phyloP scores from a whole-genome alignment of 2,888 invertebrate genomes.

The Acronicta alni region DNA sequence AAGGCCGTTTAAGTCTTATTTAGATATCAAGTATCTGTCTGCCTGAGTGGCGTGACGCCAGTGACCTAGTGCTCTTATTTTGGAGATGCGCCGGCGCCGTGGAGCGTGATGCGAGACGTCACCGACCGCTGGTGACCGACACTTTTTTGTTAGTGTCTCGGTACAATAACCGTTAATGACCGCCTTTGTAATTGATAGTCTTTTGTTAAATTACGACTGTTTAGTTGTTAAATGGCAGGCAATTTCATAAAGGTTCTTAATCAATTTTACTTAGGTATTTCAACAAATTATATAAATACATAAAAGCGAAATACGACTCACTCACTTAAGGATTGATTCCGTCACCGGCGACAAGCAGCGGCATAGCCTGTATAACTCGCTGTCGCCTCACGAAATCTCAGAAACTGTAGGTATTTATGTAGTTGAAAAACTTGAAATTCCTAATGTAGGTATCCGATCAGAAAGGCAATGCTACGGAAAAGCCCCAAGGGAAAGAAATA shows the following conservation, averaged over 20 bases:
- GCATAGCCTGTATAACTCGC: too few relatives aligned
- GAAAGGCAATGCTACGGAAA: too few relatives aligned
- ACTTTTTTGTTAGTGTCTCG: conserved; percentile 6
- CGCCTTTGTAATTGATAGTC: conserved; percentile 19
- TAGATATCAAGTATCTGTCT: conserved; percentile 11
- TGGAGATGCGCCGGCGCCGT: conserved; percentile 25
- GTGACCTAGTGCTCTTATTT: conserved; percentile 38
- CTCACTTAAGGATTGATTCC: too few relatives aligned
- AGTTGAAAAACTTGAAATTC: too few relatives aligned
- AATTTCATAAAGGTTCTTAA: neutral
- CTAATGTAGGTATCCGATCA: too few relatives aligned
- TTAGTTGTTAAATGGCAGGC: neutral
- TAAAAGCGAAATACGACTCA: too few relatives aligned
- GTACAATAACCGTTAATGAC: conserved; percentile 3
- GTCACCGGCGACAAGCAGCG: too few relatives aligned
- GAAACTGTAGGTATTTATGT: too few relatives aligned
- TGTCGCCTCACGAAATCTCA: too few relatives aligned
- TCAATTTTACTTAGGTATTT: neutral
- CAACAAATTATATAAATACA: too few relatives aligned
- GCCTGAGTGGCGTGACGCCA: neutral
- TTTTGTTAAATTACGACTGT: conserved; percentile 10
- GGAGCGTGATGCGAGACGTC: conserved; percentile 9
- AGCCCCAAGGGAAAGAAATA: too few relatives aligned
- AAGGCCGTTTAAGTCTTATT: conserved; percentile 10
- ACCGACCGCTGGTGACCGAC: neutral